Conservation (phyloP, 1,140 invertebrate genomes). For the Drosophila sulfurigaster region DNA sequence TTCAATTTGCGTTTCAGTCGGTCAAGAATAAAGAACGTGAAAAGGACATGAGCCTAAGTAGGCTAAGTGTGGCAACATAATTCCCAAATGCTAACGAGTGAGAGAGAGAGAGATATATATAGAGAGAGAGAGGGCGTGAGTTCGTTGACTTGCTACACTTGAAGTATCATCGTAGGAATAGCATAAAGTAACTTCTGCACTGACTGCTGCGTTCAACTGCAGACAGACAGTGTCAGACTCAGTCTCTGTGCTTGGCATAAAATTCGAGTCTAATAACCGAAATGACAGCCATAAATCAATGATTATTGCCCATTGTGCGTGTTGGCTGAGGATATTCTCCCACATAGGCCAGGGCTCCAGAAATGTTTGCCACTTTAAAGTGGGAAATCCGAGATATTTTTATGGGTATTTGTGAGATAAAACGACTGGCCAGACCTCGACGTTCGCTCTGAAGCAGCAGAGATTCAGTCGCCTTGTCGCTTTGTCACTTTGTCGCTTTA, state of each 20-base stretch:
- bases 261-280: constrained; percentile 54
- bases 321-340: not conserved
- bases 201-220: not conserved
- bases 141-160: constrained; percentile 28
- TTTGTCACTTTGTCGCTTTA: constrained; percentile 61
- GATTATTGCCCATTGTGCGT: constrained; percentile 52
- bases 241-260: constrained; percentile 5
- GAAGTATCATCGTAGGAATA: not conserved
- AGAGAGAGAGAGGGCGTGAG: not conserved
- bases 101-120: too few species aligned
- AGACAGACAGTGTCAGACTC: constrained; percentile 22
- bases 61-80: constrained; percentile 29
- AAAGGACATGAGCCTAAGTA: constrained; percentile 32
- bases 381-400: constrained; percentile 55
- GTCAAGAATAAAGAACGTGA: constrained; percentile 44
- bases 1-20: constrained; percentile 55
- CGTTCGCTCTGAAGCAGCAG: not conserved
- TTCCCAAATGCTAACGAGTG: constrained; percentile 20
- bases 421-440: constrained; percentile 39
- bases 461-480: constrained; percentile 43
- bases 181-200: not conserved
- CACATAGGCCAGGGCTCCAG: not conserved
- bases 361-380: constrained; percentile 42
- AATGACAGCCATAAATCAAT: constrained; percentile 68
- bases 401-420: constrained; percentile 51